Percentiles rank a stretch among this genome's conserved stretches.
phyloP scores from a whole-genome alignment of 2,888 invertebrate genomes.

The Mesochorus sp. region DNA sequence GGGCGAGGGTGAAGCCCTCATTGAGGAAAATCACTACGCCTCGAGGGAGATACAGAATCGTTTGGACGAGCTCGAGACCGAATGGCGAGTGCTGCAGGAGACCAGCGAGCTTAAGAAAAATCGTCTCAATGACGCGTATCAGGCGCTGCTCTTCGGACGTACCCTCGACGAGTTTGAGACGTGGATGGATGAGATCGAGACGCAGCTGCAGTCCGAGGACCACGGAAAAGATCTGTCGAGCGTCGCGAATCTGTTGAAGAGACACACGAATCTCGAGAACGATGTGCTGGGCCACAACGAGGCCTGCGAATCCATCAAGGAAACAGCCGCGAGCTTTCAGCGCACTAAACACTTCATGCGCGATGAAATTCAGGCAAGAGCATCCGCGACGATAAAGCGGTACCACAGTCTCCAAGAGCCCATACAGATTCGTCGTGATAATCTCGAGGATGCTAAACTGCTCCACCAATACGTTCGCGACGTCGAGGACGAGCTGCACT shows the following conservation, averaged over 20 bases:
- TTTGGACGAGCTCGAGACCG: constrained; percentile 91
- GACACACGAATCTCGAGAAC: constrained; percentile 92
- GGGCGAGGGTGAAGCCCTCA: constrained; percentile 86
- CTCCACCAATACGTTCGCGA: constrained; percentile 96
- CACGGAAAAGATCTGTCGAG: constrained; percentile 95
- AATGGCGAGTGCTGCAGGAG: constrained; percentile 93
- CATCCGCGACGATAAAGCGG: constrained; percentile 87
- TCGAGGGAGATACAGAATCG: constrained; percentile 91
- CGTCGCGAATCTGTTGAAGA: constrained; percentile 91
- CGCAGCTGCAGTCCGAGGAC: constrained; percentile 89
- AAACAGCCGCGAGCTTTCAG: constrained; percentile 90
- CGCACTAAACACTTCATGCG: constrained; percentile 94
- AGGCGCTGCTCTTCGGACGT: constrained; percentile 93
- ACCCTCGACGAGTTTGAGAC: constrained; percentile 95
- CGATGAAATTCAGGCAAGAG: constrained; percentile 91
- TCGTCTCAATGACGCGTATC: constrained; percentile 94
- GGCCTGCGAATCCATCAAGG: constrained; percentile 90
- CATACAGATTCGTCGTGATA: constrained; percentile 94
- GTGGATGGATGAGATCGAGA: constrained; percentile 96
- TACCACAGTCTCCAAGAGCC: constrained; percentile 94
- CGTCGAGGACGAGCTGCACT: constrained; percentile 95
- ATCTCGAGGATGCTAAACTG: constrained; percentile 94
- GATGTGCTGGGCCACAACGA: constrained; percentile 93
- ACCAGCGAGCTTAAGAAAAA: constrained; percentile 92
- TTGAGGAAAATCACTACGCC: constrained; percentile 93